Evolutionary conservation across 2,797 vertebrate genomes (phyloP), one percentile per base, ranked within the genome.

Genomic region (Delichon dasypus): DNA sequence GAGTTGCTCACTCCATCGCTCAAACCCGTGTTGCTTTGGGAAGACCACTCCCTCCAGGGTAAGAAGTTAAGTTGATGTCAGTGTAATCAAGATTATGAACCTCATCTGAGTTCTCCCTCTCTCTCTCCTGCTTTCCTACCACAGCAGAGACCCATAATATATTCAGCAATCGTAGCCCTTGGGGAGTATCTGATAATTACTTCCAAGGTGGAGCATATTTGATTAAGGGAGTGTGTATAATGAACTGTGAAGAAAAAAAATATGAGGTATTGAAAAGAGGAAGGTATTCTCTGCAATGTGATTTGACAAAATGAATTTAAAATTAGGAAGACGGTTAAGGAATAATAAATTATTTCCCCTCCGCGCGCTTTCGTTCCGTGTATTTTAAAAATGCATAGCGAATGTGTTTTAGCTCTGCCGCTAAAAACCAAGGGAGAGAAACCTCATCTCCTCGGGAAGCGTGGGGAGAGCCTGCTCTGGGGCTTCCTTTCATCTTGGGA

Each of bases 171-270:
- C 68, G 34, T 92, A 95, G 90, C 96, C 96, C 93, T 64, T 94
- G 90, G 96, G 96, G 94, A 97, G 84, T 93, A 94, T 96, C 90
- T 97, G 90, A 92, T 97, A 97, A 97, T 97, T 96, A 96, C 94
- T 96, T 97, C 94, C 92, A 96, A 97, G 96, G 96, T 97, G 96
- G 97, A 97, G 96, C 96, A 78, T 96, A 97, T 96, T 97, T 97
- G 96, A 97, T 97, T 97, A 96, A 97, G 94, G 90, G 93, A 97
- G 93, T 84, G 50, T 93, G 93, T 93, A 93, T 97, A 97, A 97
- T 97, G 96, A 96, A 95, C 95, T 97, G 96, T 96, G 94, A 96
- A 96, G 93, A 89, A 95, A 90, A 78, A 84, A 94, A 95, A 93
- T 92, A 95, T 54, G 88, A 96, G 60, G 94, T 88, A 71, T 78